Percentiles rank a stretch among this genome's conserved stretches.
These are phyloP conservation scores for Monarcha castaneiventris DNA, from an alignment of 2,113 vertebrate genomes.

Conservation along the genomic window DNA sequence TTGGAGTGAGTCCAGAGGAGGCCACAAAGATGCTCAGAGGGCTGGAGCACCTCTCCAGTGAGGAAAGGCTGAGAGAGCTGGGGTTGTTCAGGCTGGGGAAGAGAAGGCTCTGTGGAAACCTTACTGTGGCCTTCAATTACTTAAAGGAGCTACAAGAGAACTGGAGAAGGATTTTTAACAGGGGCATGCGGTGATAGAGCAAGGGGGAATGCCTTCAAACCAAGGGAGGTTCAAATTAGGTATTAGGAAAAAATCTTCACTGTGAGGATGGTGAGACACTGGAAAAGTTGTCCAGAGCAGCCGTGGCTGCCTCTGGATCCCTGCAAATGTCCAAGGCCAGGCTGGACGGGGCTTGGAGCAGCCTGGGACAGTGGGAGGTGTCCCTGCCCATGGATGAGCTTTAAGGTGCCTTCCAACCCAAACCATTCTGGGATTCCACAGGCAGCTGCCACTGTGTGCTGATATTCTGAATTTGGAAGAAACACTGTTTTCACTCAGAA, in stretches of 20 bases:
- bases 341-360: background rate
- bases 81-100: background rate
- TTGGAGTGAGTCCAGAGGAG: background rate
- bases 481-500: background rate
- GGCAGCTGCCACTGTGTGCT: background rate
- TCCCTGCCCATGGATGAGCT: background rate
- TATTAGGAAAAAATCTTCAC: background rate
- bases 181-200: background rate
- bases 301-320: background rate
- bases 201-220: background rate
- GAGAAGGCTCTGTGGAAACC: background rate
- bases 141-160: background rate
- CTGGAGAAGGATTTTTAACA: background rate
- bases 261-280: background rate
- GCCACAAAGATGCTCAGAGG: background rate
- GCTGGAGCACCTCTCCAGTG: background rate
- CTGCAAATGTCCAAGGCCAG: background rate
- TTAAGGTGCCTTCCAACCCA: background rate
- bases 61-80: background rate
- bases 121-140: background rate
- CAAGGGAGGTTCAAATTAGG: background rate
- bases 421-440: background rate
- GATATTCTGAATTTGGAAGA: background rate
- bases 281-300: background rate
- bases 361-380: background rate